Evolutionary conservation across 2,888 invertebrate species (phyloP), one percentile per base, ranked within the genome.

Genomic region (Ecdyonurus torrentis): DNA sequence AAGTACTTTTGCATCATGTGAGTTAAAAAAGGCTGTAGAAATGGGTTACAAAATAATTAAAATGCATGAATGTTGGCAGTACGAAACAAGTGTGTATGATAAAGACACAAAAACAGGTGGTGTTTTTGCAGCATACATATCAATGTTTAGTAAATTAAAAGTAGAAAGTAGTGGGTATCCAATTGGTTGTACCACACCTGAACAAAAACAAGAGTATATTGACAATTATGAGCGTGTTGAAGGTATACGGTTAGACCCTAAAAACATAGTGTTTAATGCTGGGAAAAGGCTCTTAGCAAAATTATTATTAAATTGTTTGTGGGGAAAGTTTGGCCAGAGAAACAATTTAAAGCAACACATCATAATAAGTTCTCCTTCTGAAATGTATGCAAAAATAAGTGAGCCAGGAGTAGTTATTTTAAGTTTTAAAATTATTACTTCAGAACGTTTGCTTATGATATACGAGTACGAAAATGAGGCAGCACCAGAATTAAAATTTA

Each of bases 401-500:
- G 64, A 65, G 53, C 67, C 68, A 2, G 55, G 65, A 22, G 62
- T 67, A 25, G 65, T 65, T 19, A 62, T 69, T 15, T 61, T 66
- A 3, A 64, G 63, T 22, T 23, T 70, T 5, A 25, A 67, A 3
- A 64, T 64, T 0, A 64, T 68, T 5, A 66, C 65, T 20, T 66
- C 68, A 7, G 64, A 69, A 0, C 62, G 64, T 10, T 2, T 70
- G 5, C 60, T 70, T 25, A 66, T 68, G 2, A 69, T 65, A 59
- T 70, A 68, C 64, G 63, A 63, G 22, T 62, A 66, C 58, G 64
- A 52, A 15, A 65, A 67, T 1, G 69, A 69, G 24, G 63, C n/a
- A n/a, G n/a, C 65, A 1, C 60, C 59, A 2, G 63, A 59, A 20
- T 62, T 65, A n/a, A 61, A 65, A 59, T 58, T 61, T 2, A 66